Evolutionary conservation across 2,113 vertebrate genomes (phyloP).

Genomic region (Psittacara wagleri): DNA sequence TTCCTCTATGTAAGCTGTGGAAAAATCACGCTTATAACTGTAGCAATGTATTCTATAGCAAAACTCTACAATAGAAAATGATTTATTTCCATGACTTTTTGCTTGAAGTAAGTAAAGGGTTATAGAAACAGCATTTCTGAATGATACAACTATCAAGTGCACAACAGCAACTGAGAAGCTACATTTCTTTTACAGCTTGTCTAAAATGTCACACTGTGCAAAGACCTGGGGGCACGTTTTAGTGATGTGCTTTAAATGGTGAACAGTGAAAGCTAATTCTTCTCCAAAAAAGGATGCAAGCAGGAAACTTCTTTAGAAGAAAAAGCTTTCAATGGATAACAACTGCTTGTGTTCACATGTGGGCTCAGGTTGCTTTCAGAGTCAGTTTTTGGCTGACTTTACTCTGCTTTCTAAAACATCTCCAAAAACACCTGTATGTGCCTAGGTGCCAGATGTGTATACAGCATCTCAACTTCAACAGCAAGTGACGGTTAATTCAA

Average conservation of each 20-base stretch:
- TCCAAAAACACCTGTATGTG: background rate
- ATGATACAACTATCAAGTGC: background rate
- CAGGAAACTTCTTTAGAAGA: constrained; percentile 16
- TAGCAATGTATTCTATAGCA: background rate
- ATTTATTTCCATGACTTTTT: background rate
- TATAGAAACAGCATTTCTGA: background rate
- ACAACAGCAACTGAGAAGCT: background rate
- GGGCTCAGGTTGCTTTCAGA: background rate
- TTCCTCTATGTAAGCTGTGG: background rate
- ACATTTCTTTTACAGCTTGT: constrained; percentile 40
- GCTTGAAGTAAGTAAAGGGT: background rate
- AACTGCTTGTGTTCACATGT: background rate
- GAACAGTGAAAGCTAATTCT: constrained; percentile 11
- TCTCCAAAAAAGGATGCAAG: constrained; percentile 22
- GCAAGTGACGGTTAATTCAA: constrained; percentile 46
- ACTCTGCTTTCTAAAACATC: background rate
- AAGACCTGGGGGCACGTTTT: constrained; percentile 15
- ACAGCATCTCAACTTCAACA: background rate
- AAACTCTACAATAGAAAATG: background rate
- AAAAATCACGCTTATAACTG: background rate
- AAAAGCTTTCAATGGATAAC: background rate
- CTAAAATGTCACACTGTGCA: constrained; percentile 1
- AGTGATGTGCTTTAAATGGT: background rate
- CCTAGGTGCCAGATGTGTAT: background rate
- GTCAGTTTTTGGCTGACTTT: background rate